Percentiles rank a stretch among this genome's conserved stretches.
Evolutionary conservation across 2,797 vertebrate species (phyloP).

Genomic region (Sebastes itinus): DNA sequence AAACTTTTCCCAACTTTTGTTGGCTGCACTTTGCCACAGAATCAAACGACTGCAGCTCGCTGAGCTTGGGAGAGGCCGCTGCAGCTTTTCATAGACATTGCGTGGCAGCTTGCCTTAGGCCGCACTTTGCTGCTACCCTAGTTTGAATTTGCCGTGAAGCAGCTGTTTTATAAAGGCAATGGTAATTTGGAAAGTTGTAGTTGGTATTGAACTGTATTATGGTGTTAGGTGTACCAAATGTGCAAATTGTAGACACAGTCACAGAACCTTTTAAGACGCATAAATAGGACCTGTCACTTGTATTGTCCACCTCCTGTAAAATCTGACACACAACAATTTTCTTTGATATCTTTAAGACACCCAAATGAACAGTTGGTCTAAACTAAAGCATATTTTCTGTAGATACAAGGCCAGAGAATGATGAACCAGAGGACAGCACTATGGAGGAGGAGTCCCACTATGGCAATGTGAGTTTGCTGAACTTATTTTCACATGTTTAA

Average conservation of each 20-base stretch:
- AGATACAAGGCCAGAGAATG: constrained; percentile 87
- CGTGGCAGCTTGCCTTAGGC: no score
- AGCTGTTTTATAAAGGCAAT: not conserved
- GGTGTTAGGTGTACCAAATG: not conserved
- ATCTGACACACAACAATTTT: not conserved
- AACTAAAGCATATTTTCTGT: constrained; percentile 5
- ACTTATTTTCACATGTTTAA: not conserved
- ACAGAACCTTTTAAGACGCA: not conserved
- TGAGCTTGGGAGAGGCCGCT: no score
- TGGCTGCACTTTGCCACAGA: no score
- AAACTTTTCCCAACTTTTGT: no score
- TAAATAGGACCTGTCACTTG: not conserved
- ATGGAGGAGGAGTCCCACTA: constrained; percentile 91
- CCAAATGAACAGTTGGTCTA: not conserved
- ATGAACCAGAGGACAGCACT: constrained; percentile 87
- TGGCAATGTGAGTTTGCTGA: constrained; percentile 83
- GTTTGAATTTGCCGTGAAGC: no score
- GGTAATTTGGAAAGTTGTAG: not conserved
- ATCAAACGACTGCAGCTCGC: no score
- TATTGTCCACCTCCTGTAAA: not conserved
- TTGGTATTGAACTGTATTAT: not conserved
- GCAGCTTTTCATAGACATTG: no score
- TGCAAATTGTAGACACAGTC: not conserved
- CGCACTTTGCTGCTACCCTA: no score
- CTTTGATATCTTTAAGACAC: not conserved